Conservation (phyloP, 2,797 vertebrate genomes). For the Steatocranus sp. region DNA sequence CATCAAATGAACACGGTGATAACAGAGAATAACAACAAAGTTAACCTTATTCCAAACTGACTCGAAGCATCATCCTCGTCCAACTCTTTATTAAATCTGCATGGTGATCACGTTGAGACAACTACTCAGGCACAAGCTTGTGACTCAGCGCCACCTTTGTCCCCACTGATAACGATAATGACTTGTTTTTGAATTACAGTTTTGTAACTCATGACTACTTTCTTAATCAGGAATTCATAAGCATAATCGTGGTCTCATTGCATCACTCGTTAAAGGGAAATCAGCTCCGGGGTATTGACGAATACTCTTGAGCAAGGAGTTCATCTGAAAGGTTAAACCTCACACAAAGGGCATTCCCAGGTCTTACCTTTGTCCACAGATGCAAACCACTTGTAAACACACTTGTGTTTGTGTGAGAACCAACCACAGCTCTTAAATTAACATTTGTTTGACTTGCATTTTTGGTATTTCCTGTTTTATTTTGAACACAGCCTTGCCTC, state of each 20-base stretch:
- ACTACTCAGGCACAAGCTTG: neutral
- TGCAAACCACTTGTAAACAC: neutral
- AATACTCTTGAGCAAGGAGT: neutral
- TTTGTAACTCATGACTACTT: neutral
- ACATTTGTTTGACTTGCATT: neutral
- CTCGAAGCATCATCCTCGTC: neutral
- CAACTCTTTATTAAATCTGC: neutral
- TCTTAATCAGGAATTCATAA: neutral
- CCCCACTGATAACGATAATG: neutral
- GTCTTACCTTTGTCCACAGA: neutral
- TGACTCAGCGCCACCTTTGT: neutral
- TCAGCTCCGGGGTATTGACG: neutral
- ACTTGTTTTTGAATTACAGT: neutral
- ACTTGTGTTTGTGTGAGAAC: neutral
- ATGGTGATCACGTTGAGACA: neutral
- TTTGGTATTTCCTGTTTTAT: neutral
- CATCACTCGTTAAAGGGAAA: neutral
- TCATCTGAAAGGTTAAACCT: neutral
- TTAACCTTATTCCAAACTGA: neutral
- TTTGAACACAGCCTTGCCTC: neutral
- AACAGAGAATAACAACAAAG: neutral
- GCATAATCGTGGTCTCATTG: neutral
- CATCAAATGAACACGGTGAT: neutral
- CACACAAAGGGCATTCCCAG: neutral
- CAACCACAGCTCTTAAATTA: neutral